phyloP scores from a whole-genome alignment of 2,888 invertebrate genomes.

The Scaptomyza flava region DNA sequence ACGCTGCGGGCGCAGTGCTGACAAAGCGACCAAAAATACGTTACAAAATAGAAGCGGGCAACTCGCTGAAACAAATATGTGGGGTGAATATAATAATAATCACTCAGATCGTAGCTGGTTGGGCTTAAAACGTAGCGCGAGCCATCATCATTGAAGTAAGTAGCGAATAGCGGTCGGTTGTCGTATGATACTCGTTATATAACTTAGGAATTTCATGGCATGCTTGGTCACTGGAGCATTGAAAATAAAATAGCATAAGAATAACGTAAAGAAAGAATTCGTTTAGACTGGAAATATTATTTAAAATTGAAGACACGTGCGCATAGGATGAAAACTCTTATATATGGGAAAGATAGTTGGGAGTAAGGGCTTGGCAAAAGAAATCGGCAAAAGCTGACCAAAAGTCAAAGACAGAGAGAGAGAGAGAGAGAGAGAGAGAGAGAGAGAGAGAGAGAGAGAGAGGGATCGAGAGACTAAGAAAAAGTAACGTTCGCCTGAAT shows the following conservation, averaged over 20 bases:
- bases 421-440: not conserved
- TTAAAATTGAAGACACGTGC: constrained; percentile 47
- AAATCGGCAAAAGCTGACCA: constrained; percentile 32
- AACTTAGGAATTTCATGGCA: constrained; percentile 79
- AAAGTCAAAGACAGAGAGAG: constrained; percentile 6
- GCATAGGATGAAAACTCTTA: not conserved
- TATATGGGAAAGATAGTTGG: not conserved
- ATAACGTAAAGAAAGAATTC: constrained; percentile 21
- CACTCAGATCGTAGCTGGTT: not conserved
- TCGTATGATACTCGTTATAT: constrained; percentile 50
- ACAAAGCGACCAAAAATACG: constrained; percentile 65
- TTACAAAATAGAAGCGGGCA: constrained; percentile 69
- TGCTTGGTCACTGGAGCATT: constrained; percentile 69
- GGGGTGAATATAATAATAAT: constrained; percentile 22
- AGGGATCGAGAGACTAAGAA: constrained; percentile 3
- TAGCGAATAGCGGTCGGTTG: constrained; percentile 19
- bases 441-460: not conserved
- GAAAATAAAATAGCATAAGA: constrained; percentile 41
- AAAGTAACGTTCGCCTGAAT: constrained; percentile 64
- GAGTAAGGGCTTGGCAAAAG: not conserved
- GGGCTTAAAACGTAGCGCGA: constrained; percentile 8
- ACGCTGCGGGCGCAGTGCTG: constrained; percentile 59
- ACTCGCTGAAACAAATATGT: not conserved
- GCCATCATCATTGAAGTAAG: constrained; percentile 22
- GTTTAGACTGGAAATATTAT: constrained; percentile 33